A percentile compares a stretch with the other conserved stretches of the same genome.
These are phyloP conservation scores for Micromys minutus DNA, from an alignment of 2,113 vertebrate species.

Conservation along the genomic window DNA sequence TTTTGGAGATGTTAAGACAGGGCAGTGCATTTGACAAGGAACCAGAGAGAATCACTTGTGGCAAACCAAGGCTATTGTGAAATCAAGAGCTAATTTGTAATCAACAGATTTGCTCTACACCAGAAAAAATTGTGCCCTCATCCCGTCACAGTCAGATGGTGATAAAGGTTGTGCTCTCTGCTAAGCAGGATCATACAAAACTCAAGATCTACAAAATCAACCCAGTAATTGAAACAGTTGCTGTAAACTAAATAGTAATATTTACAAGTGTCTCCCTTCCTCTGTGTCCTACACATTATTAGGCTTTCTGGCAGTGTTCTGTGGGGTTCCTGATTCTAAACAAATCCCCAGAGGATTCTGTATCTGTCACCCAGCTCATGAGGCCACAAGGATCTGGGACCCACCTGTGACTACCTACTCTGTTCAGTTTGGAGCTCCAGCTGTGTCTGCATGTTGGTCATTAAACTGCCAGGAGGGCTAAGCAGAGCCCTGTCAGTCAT, in stretches of 20 bases:
- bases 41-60: not conserved
- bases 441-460: not conserved
- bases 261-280: accelerated
- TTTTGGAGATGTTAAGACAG: not conserved
- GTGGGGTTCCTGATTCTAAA: not conserved
- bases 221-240: not conserved
- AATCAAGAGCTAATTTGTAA: not conserved
- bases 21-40: not conserved
- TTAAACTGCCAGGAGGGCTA: no score
- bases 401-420: no score
- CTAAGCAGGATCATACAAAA: not conserved
- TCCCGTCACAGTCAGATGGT: accelerated
- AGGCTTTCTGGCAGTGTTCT: no score
- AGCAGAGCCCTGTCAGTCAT: not conserved
- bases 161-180: not conserved
- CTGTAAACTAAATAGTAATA: accelerated
- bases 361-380: not conserved
- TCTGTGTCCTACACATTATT: not conserved
- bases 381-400: not conserved
- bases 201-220: not conserved
- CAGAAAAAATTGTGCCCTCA: not conserved
- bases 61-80: not conserved
- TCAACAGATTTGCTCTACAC: not conserved
- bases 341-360: not conserved
- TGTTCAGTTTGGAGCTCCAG: not conserved